phyloP scores from a whole-genome alignment of 2,113 vertebrate species.

The Octodon degus region DNA sequence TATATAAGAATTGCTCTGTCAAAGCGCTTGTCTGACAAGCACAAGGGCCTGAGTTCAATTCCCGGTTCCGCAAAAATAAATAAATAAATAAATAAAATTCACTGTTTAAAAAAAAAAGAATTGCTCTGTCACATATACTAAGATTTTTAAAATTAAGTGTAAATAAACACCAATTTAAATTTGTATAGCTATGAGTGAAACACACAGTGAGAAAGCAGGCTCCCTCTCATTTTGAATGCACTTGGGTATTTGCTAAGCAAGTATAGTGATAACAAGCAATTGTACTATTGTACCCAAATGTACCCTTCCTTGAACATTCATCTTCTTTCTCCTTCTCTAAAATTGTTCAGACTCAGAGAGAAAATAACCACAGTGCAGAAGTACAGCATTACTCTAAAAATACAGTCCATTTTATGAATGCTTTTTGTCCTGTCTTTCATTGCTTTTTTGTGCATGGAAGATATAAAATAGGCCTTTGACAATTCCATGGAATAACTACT shows the following conservation, averaged over 20 bases:
- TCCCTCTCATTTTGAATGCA: background rate
- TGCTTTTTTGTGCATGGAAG: slow-evolving; percentile 50
- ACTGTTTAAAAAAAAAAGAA: too few relatives aligned
- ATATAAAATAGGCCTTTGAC: slow-evolving; percentile 66
- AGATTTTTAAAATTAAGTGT: slow-evolving; percentile 76
- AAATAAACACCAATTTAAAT: slow-evolving; percentile 59
- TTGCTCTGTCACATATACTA: slow-evolving; percentile 34
- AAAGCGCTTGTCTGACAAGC: too few relatives aligned
- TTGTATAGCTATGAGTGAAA: background rate
- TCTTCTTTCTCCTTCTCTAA: background rate
- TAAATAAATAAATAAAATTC: too few relatives aligned
- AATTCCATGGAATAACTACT: slow-evolving; percentile 65
- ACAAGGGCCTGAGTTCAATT: too few relatives aligned
- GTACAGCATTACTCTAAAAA: slow-evolving; percentile 61
- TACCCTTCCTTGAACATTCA: background rate
- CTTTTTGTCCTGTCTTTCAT: slow-evolving; percentile 51
- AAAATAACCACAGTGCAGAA: slow-evolving; percentile 18
- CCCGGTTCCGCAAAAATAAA: too few relatives aligned
- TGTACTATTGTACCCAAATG: background rate
- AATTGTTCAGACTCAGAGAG: background rate
- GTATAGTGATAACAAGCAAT: background rate
- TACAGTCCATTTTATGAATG: slow-evolving; percentile 29
- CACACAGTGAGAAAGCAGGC: slow-evolving; percentile 27
- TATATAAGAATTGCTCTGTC: slow-evolving; percentile 51
- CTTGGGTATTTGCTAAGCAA: slow-evolving; percentile 42